Conservation (phyloP, 2,797 vertebrate genomes). For the Eulemur coronatus region DNA sequence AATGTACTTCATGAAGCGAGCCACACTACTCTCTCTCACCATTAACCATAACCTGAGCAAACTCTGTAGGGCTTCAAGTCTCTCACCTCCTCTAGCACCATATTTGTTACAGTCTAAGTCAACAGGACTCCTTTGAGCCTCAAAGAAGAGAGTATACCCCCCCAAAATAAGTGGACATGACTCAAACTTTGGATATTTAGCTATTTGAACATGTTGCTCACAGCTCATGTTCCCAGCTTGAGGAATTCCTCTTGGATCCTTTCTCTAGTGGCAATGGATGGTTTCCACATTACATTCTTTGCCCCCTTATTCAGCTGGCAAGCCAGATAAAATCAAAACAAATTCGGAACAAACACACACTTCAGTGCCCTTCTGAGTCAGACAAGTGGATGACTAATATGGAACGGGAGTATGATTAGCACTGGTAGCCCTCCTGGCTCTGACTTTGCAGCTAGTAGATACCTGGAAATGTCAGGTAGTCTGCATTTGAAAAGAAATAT, state of each 20-base stretch:
- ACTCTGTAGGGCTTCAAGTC: constrained; percentile 35
- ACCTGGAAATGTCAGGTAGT: not conserved
- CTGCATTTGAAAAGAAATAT: constrained; percentile 27
- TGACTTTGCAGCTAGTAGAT: not conserved
- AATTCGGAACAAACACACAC: constrained; percentile 53
- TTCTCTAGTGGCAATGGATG: constrained; percentile 14
- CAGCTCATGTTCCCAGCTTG: constrained; percentile 54
- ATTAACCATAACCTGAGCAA: not conserved
- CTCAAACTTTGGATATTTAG: constrained; percentile 61
- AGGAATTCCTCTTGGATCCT: constrained; percentile 59
- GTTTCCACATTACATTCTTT: constrained; percentile 56
- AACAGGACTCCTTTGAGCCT: not conserved
- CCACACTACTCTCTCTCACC: not conserved
- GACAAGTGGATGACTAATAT: constrained; percentile 6
- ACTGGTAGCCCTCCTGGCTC: not conserved
- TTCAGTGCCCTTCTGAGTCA: constrained; percentile 4
- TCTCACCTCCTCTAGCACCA: constrained; percentile 47
- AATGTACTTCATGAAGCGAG: not conserved
- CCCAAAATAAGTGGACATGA: constrained; percentile 55
- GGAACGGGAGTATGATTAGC: not conserved
- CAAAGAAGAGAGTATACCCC: not conserved
- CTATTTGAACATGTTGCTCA: constrained; percentile 70
- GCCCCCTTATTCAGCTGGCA: constrained; percentile 38
- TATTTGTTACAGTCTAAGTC: constrained; percentile 35
- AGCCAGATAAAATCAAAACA: constrained; percentile 40